Base-by-base conservation (phyloP, 2,888 invertebrate species). In the Cataglyphis rosenhaueri region DNA sequence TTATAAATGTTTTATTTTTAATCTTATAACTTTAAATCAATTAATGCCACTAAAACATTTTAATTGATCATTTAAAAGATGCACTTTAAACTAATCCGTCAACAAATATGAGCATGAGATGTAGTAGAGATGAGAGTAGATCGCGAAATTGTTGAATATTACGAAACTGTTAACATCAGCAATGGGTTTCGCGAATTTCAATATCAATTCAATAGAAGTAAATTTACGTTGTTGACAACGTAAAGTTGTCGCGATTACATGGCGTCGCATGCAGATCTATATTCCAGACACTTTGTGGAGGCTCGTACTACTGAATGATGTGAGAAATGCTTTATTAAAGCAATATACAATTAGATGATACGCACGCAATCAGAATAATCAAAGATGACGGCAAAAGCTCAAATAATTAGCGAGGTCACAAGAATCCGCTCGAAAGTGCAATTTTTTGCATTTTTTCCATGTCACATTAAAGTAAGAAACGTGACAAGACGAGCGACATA, bases 211-310 rank as follows among this genome's bases (percentile, higher is more conserved):
- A 25, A 25, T 25, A 25, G 29, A 5, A 59, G 21, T 44, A 25
- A 68, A 59, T 70, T 59, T 78, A 70, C n/a, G 52, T 70, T 78
- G 41, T 78, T 59, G 1, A 25, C 25, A 78, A 44, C 32, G 18
- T 21, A 15, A 41, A 78, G 64, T 59, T 78, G 32, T 35, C 29
- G 65, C 55, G 55, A 76, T 76, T 76, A 65, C 64, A 44, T 44
- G 75, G 25, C 55, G 52, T 65, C 25, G 65, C 65, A 55, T 38
- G 21, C 21, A 8, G n/a, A 76, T 76, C 25, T 65, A 38, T 65
- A 76, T 76, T 66, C 38, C 21, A 68, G 25, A 59, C 32, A 38
- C 57, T 15, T 65, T n/a, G n/a, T 64, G 21, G 64, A 41, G 15
- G 21, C 44, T 55, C 44, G 38, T 32, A 21, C 18, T 68, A 32